Percentiles rank a stretch among this genome's conserved stretches.
Conservation (phyloP, 2,797 vertebrate species). For the Myotis findleyi region DNA sequence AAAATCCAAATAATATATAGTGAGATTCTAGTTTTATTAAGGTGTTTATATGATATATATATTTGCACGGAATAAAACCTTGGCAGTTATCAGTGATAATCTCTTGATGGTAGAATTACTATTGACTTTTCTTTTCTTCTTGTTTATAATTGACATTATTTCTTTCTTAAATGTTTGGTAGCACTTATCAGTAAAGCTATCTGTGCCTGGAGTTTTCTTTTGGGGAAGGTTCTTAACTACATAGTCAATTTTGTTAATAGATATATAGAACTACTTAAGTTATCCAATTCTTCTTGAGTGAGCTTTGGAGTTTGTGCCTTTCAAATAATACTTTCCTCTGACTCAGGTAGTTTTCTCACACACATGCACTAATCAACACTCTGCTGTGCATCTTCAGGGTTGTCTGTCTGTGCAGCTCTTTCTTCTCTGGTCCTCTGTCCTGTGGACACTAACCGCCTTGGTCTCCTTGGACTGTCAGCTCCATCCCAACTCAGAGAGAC, state of each 20-base stretch:
- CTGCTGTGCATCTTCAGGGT: background rate
- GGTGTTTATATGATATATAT: background rate
- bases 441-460: background rate
- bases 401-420: background rate
- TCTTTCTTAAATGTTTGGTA: slow-evolving; percentile 20
- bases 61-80: background rate
- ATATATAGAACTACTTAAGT: background rate
- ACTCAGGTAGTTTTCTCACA: background rate
- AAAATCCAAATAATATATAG: background rate
- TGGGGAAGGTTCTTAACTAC: background rate
- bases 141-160: background rate
- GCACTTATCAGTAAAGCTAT: background rate
- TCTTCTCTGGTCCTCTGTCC: background rate
- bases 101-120: background rate
- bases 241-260: background rate
- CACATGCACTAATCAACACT: background rate
- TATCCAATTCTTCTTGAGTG: background rate
- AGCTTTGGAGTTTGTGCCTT: background rate
- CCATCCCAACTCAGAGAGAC: background rate
- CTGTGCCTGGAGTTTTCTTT: background rate
- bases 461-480: background rate
- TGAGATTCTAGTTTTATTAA: background rate
- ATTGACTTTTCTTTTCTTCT: slow-evolving; percentile 24
- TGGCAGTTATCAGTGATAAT: background rate
- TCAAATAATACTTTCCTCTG: background rate